Percentiles rank a stretch among this genome's conserved stretches.
Conservation (phyloP, 2,113 vertebrate species). For the Sporophila hypoxantha region DNA sequence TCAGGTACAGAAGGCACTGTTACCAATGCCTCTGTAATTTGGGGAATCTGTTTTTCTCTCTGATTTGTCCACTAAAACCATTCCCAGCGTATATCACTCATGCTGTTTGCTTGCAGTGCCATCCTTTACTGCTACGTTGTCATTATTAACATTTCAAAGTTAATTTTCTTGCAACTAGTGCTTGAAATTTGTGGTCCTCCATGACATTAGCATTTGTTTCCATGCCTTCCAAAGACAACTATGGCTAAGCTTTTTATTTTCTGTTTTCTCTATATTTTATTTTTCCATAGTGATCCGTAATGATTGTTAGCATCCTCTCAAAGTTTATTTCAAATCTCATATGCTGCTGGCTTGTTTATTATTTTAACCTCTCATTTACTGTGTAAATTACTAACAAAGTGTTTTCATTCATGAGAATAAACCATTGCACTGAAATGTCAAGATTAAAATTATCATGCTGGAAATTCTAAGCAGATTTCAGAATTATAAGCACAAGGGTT, state of each 20-base stretch:
- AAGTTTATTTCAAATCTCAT: constrained; percentile 48
- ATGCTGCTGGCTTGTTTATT: constrained; percentile 56
- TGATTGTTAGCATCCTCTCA: constrained; percentile 13
- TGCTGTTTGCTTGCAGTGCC: constrained; percentile 66
- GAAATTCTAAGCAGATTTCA: background rate
- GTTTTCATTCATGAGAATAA: constrained; percentile 31
- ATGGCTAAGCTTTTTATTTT: constrained; percentile 42
- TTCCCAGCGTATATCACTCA: constrained; percentile 30
- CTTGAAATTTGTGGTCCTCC: constrained; percentile 43
- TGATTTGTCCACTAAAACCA: constrained; percentile 57
- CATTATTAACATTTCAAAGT: constrained; percentile 68
- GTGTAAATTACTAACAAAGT: constrained; percentile 58
- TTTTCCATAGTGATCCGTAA: constrained; percentile 42
- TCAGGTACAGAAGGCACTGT: constrained; percentile 81
- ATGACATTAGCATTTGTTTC: constrained; percentile 32
- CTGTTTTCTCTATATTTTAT: constrained; percentile 48
- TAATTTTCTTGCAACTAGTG: constrained; percentile 54
- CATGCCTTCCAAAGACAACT: constrained; percentile 44
- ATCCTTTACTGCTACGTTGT: constrained; percentile 63
- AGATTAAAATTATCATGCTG: background rate
- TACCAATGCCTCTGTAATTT: constrained; percentile 71
- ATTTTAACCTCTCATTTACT: constrained; percentile 46
- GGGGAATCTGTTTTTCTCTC: constrained; percentile 61
- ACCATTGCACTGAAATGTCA: background rate
- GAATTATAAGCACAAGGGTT: background rate